These are phyloP conservation scores for Trinorchestia longiramus DNA, from an alignment of 1,140 invertebrate genomes.

Conservation along the genomic window DNA sequence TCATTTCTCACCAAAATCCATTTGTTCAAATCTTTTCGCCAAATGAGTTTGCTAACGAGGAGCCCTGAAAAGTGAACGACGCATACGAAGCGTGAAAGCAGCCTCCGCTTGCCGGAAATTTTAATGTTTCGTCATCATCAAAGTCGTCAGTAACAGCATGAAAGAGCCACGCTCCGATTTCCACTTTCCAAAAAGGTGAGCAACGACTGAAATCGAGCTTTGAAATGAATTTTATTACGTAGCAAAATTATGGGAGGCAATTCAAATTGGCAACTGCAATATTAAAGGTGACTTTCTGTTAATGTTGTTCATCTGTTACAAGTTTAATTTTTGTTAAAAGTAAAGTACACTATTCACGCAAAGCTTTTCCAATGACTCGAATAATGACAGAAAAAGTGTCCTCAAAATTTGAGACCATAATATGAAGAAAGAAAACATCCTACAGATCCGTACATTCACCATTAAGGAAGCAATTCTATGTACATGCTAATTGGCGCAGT, in stretches of 20 bases:
- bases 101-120: slow-evolving; percentile 3
- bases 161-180: neutral
- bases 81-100: neutral
- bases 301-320: neutral
- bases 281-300: neutral
- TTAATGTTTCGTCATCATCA: slow-evolving; percentile 28
- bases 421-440: neutral
- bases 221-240: neutral
- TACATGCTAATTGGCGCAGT: no score
- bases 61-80: neutral
- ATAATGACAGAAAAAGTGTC: neutral
- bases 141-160: slow-evolving; percentile 15
- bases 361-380: neutral
- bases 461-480: neutral
- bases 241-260: neutral
- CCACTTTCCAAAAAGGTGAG: neutral
- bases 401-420: neutral
- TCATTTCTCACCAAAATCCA: slow-evolving; percentile 13
- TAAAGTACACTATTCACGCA: neutral
- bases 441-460: neutral
- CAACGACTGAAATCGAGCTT: neutral
- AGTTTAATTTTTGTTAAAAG: neutral
- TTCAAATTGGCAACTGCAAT: neutral
- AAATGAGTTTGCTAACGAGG: slow-evolving; percentile 35
- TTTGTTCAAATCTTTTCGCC: slow-evolving; percentile 18